Conservation (phyloP, 2,888 invertebrate genomes). For the Pocota personata region DNA sequence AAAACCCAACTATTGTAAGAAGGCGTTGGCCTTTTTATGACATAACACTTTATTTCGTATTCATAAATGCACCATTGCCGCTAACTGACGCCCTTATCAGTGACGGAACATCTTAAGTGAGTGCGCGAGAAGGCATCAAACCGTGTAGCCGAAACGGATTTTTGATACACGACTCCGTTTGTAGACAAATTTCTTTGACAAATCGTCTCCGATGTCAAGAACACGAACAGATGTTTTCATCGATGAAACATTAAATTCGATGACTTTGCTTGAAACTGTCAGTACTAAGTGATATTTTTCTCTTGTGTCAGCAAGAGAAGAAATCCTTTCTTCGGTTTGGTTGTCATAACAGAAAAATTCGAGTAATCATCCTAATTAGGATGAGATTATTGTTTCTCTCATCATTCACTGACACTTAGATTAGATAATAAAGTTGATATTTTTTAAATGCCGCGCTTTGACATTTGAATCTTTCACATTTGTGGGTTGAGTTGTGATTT, state of each 20-base stretch:
- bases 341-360: conserved; percentile 8
- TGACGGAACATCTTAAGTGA: conserved; percentile 42
- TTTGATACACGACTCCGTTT: conserved; percentile 42
- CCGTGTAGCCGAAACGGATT: conserved; percentile 37
- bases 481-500: conserved; percentile 10
- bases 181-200: conserved; percentile 66
- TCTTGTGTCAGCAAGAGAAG: conserved; percentile 16
- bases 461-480: conserved; percentile 48
- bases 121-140: conserved; percentile 49
- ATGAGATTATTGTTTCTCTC: conserved; percentile 32
- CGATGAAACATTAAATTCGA: conserved; percentile 58
- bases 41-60: conserved; percentile 65
- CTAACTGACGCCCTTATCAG: conserved; percentile 42
- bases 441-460: conserved; percentile 20
- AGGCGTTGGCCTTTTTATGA: conserved; percentile 69
- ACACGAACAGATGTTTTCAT: conserved; percentile 47
- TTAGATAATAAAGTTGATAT: conserved; percentile 39
- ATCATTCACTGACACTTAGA: conserved; percentile 11
- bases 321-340: conserved; percentile 38
- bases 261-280: conserved; percentile 28
- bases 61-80: conserved; percentile 54
- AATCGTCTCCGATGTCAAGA: conserved; percentile 55
- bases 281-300: background rate
- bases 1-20: conserved; percentile 32
- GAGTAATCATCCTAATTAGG: conserved; percentile 51